Evolutionary conservation across 2,888 invertebrate species (phyloP), one percentile per base, ranked within the genome.

Genomic region (Archips crataeganus): DNA sequence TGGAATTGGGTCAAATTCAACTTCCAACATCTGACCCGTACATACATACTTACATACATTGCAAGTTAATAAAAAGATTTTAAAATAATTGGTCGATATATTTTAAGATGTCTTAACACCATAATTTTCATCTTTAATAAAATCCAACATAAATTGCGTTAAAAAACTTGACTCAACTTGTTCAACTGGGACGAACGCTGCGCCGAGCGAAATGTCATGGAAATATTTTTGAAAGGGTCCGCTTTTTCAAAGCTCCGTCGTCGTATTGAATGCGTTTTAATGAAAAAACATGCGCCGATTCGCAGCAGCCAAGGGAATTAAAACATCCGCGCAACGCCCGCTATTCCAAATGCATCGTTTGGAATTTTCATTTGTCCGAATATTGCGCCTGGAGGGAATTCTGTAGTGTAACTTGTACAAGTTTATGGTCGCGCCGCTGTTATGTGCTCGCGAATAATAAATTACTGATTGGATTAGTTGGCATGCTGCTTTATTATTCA

Each of bases 261-360:
- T 91, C 88, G 92, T 92, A 94, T 94, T 94, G 93, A 94, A 94
- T 94, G 92, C 90, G 93, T 93, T 94, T 94, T 94, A 94, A 94
- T 94, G 94, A 94, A 94, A 94, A 94, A 94, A 93, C 93, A 94
- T 92, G 92, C 93, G 89, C 93, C 93, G 92, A 93, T 92, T 94
- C 92, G 91, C 89, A 88, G 92, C 92, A 93, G 93, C 90, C 94
- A 90, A 92, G 93, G 93, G 94, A 93, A 94, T 94, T 94, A 93
- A 93, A 93, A 88, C 89, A 91, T 86, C 80, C 70, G 79, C 77
- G 86, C 87, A 86, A 85, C 82, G 85, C 85, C 87, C 84, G 86
- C 86, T 87, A 86, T 85, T 82, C 82, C 85, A 84, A 88, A 89
- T 91, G 89, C 90, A 89, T 87, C 87, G 85, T 82, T 83, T 81